Evolutionary conservation across 2,113 vertebrate genomes (phyloP).

Genomic region (Catharus fuscescens): DNA sequence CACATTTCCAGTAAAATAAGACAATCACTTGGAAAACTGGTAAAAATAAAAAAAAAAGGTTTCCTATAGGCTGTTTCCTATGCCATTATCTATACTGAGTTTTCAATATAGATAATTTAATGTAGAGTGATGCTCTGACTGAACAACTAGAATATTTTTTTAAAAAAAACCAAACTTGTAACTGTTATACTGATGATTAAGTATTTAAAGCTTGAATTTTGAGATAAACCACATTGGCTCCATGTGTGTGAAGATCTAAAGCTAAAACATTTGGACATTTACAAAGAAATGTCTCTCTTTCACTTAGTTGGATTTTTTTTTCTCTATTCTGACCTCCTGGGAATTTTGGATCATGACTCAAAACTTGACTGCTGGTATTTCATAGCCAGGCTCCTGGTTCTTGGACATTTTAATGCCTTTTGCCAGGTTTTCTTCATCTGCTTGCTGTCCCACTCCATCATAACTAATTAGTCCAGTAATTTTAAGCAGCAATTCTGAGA

Average conservation of each 20-base stretch:
- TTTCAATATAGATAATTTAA: not conserved
- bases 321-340: not conserved
- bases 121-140: not conserved
- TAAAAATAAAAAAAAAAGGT: not conserved
- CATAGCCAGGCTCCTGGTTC: not conserved
- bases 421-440: not conserved
- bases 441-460: not conserved
- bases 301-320: not conserved
- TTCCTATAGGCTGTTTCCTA: not conserved
- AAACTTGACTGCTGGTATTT: not conserved
- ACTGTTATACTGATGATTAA: not conserved
- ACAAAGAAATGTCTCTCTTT: not conserved
- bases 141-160: not conserved
- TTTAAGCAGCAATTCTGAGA: not conserved
- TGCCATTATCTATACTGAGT: not conserved
- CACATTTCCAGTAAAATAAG: not conserved
- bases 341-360: not conserved
- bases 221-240: not conserved
- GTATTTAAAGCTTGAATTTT: not conserved
- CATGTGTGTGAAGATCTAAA: not conserved
- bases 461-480: not conserved
- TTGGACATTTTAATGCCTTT: not conserved
- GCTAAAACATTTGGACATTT: not conserved
- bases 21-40: not conserved
- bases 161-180: not conserved